Percentiles rank a stretch among this genome's conserved stretches.
Evolutionary conservation across 2,113 vertebrate species (phyloP).

Genomic region (Aramus guarauna): DNA sequence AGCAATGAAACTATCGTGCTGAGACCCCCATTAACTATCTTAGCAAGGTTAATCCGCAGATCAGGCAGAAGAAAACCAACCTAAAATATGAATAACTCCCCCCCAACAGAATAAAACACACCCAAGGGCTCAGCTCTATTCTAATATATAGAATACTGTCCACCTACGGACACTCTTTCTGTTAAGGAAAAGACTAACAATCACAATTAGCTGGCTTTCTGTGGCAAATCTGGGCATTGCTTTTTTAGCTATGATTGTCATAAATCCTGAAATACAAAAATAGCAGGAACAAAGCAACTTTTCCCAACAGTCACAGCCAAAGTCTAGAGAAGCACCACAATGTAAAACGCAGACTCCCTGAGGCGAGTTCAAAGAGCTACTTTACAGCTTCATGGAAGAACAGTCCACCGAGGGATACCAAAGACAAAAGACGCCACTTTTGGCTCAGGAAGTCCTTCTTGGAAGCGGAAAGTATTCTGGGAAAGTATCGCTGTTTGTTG

Average conservation of each 20-base stretch:
- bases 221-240: background rate
- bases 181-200: background rate
- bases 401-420: background rate
- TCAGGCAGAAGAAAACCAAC: background rate
- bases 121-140: background rate
- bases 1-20: background rate
- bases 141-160: background rate
- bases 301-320: background rate
- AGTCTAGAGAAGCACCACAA: background rate
- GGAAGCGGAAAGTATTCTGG: background rate
- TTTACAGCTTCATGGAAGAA: background rate
- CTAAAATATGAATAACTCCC: background rate
- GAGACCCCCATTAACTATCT: background rate
- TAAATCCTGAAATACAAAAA: background rate
- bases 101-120: background rate
- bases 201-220: background rate
- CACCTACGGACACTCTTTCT: background rate
- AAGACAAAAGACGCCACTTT: constrained; percentile 40
- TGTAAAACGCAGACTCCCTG: constrained; percentile 27
- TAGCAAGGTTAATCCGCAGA: background rate
- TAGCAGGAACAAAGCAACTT: constrained; percentile 1
- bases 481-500: background rate
- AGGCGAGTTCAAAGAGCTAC: constrained; percentile 14
- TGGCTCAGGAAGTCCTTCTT: constrained; percentile 34
- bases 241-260: background rate